Evolutionary conservation across 1,140 invertebrate species (phyloP).

Genomic region (Xylocopa sonorina): DNA sequence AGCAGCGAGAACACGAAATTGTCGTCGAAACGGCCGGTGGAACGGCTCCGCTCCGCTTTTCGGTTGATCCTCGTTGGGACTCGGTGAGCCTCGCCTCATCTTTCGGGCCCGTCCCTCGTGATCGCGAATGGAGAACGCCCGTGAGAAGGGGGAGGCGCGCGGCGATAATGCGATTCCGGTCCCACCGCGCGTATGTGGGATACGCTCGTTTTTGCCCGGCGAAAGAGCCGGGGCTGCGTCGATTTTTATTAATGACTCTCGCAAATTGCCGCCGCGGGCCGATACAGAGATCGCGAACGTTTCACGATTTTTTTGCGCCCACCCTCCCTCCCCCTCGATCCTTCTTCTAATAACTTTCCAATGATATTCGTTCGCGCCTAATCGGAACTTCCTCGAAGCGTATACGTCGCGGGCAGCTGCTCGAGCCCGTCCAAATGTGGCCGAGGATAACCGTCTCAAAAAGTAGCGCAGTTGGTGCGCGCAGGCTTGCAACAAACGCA

Average conservation of each 20-base stretch:
- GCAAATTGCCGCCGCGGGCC: conserved; percentile 3
- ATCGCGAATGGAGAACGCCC: too few relatives aligned
- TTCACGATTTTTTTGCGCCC: too few relatives aligned
- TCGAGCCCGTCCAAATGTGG: not conserved
- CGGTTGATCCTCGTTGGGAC: conserved; percentile 43
- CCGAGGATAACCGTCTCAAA: conserved; percentile 60
- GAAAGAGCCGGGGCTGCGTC: not conserved
- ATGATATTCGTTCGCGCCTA: not conserved
- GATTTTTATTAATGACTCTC: conserved; percentile 29
- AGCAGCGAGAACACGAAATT: conserved; percentile 65
- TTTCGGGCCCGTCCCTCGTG: not conserved
- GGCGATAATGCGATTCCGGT: conserved; percentile 53
- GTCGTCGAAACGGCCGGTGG: conserved; percentile 67
- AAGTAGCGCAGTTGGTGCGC: too few relatives aligned
- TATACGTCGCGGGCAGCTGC: not conserved
- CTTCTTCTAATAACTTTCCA: too few relatives aligned
- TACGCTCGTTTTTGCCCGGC: conserved; percentile 1
- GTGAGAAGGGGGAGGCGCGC: not conserved
- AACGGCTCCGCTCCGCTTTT: conserved; percentile 65
- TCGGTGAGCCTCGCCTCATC: not conserved
- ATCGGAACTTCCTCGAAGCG: not conserved
- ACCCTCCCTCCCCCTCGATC: too few relatives aligned
- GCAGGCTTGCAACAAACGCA: not conserved
- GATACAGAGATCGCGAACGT: too few relatives aligned
- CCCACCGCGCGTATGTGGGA: conserved; percentile 15